Evolutionary conservation across 2,888 invertebrate species (phyloP).

Genomic region (Allygus modestus): DNA sequence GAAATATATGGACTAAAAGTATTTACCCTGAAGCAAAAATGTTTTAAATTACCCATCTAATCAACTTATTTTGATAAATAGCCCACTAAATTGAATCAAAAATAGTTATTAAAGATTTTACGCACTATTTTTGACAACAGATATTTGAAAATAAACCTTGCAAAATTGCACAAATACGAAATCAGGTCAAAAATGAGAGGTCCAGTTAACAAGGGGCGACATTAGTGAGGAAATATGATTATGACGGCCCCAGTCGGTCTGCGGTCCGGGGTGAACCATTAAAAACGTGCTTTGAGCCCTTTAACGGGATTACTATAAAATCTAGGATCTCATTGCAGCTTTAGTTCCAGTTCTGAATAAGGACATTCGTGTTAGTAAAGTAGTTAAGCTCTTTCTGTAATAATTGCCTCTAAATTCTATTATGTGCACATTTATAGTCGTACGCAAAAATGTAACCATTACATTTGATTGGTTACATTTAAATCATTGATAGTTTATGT

Average conservation of each 20-base stretch:
- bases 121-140: too few species aligned
- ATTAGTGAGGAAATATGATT: constrained; percentile 30
- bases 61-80: too few species aligned
- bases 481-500: too few species aligned
- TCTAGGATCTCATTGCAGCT: constrained; percentile 24
- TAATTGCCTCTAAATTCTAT: background rate
- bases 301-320: constrained; percentile 32
- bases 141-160: background rate
- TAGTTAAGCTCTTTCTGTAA: background rate
- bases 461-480: too few species aligned
- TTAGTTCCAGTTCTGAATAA: background rate
- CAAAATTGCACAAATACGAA: background rate
- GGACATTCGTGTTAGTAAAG: background rate
- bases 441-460: too few species aligned
- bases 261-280: background rate
- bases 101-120: too few species aligned
- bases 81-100: too few species aligned
- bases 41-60: too few species aligned
- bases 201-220: constrained; percentile 31
- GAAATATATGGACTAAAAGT: too few species aligned
- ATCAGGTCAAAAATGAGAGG: constrained; percentile 19
- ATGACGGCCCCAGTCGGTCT: constrained; percentile 42
- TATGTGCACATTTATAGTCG: too few species aligned
- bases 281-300: constrained; percentile 32
- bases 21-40: too few species aligned